phyloP scores from a whole-genome alignment of 2,113 vertebrate species.

The Myotis brandtii region DNA sequence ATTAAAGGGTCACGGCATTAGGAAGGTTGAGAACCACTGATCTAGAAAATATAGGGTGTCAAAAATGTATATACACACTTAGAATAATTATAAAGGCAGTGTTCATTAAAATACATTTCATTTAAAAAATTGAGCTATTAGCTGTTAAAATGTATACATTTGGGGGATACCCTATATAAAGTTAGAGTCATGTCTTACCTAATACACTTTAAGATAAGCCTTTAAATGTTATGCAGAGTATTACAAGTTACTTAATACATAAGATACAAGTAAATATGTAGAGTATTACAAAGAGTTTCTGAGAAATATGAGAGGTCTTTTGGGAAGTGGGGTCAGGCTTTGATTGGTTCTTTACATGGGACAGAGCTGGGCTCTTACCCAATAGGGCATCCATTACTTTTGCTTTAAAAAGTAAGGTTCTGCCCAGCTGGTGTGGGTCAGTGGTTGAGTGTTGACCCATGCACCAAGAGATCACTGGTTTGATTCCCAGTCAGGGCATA shows the following conservation, averaged over 20 bases:
- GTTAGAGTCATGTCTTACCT: neutral
- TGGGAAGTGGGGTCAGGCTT: neutral
- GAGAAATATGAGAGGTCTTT: neutral
- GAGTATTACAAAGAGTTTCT: neutral
- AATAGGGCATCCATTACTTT: neutral
- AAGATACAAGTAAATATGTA: neutral
- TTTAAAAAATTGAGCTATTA: no score
- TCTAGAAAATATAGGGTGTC: neutral
- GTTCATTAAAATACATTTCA: no score
- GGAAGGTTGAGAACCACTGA: no score
- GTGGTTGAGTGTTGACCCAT: no score
- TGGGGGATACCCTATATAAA: neutral
- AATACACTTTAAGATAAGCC: slow-evolving; percentile 35
- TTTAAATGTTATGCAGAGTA: neutral
- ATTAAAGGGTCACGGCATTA: no score
- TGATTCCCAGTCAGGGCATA: no score
- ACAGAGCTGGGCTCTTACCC: neutral
- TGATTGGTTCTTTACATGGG: neutral
- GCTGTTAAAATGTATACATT: no score
- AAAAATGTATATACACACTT: no score
- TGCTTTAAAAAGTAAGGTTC: neutral
- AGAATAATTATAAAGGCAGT: no score
- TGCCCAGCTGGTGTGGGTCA: neutral
- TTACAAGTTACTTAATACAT: neutral
- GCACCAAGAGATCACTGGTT: no score